A percentile compares a stretch with the other conserved stretches of the same genome.
phyloP scores from a whole-genome alignment of 2,888 invertebrate genomes.

The Sipunculus nudus region DNA sequence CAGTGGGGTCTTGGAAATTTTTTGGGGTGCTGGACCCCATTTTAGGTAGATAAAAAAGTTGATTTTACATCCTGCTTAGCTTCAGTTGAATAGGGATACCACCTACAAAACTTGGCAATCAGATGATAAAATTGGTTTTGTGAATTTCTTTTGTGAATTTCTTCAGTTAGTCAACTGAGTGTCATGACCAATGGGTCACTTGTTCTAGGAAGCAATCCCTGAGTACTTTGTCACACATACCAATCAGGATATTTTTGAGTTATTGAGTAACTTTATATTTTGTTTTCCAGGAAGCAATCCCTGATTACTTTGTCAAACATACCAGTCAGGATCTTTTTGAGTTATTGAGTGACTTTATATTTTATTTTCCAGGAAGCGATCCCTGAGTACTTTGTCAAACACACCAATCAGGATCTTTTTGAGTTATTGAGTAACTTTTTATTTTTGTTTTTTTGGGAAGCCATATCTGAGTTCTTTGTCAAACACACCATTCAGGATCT shows the following conservation, averaged over 20 bases:
- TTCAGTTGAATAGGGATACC: no score
- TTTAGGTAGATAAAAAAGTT: no score
- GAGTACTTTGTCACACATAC: constrained; percentile 63
- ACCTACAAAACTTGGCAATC: no score
- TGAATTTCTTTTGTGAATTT: no score
- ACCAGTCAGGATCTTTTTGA: constrained; percentile 48
- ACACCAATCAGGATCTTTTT: constrained; percentile 47
- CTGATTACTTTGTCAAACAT: constrained; percentile 63
- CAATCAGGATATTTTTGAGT: constrained; percentile 47
- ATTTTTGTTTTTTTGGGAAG: constrained; percentile 54
- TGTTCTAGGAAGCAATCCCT: constrained; percentile 59
- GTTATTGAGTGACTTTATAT: constrained; percentile 43
- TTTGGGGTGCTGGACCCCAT: no score
- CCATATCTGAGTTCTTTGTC: constrained; percentile 64
- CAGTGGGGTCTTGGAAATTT: no score
- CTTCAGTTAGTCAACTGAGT: no score
- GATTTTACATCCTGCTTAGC: no score
- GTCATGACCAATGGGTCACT: no score
- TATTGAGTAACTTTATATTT: constrained; percentile 43
- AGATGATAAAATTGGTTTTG: no score
- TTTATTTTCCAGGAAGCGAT: constrained; percentile 61
- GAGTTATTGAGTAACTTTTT: constrained; percentile 47
- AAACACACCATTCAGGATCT: constrained; percentile 51
- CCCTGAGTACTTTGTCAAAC: constrained; percentile 63
- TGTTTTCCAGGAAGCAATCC: constrained; percentile 61